These are phyloP conservation scores for Drosophila lini DNA, from an alignment of 1,140 invertebrate genomes.

Conservation along the genomic window DNA sequence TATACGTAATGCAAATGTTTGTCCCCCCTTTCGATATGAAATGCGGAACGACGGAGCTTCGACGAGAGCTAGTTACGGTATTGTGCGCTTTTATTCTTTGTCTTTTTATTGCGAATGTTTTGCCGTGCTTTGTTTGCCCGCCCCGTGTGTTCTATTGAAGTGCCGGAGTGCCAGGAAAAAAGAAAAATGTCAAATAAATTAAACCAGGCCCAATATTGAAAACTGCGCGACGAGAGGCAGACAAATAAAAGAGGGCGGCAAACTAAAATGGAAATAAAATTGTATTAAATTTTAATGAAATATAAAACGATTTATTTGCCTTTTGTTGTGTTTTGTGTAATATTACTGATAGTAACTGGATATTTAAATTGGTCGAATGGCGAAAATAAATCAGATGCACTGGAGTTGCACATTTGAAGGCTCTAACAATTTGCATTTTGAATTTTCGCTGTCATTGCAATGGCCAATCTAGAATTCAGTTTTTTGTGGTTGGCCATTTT, in stretches of 20 bases:
- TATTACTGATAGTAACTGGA: slow-evolving; percentile 21
- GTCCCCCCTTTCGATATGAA: slow-evolving; percentile 15
- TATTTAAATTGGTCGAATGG: slow-evolving; percentile 41
- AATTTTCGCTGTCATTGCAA: slow-evolving; percentile 5
- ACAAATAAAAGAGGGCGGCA: slow-evolving; percentile 2
- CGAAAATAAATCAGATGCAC: slow-evolving; percentile 39
- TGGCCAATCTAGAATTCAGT: slow-evolving; percentile 11
- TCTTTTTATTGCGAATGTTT: slow-evolving; percentile 55
- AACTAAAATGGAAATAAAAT: slow-evolving; percentile 45
- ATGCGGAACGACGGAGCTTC: slow-evolving; percentile 5
- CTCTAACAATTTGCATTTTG: slow-evolving; percentile 3
- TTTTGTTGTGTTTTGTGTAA: slow-evolving; percentile 30
- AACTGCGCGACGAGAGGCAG: slow-evolving; percentile 7
- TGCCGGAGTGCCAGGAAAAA: slow-evolving; percentile 38
- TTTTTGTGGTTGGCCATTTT: slow-evolving; percentile 43
- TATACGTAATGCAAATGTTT: slow-evolving; percentile 66
- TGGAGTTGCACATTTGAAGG: slow-evolving; percentile 2
- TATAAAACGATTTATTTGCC: slow-evolving; percentile 35
- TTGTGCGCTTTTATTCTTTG: slow-evolving; percentile 52
- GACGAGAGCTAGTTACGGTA: slow-evolving; percentile 49
- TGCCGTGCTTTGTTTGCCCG: slow-evolving; percentile 26
- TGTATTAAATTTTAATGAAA: slow-evolving; percentile 57
- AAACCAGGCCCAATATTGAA: slow-evolving; percentile 45
- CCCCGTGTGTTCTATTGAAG: slow-evolving; percentile 42
- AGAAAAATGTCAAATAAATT: slow-evolving; percentile 45